Evolutionary conservation across 2,888 invertebrate genomes (phyloP).

Genomic region (Plagodis dolabraria): DNA sequence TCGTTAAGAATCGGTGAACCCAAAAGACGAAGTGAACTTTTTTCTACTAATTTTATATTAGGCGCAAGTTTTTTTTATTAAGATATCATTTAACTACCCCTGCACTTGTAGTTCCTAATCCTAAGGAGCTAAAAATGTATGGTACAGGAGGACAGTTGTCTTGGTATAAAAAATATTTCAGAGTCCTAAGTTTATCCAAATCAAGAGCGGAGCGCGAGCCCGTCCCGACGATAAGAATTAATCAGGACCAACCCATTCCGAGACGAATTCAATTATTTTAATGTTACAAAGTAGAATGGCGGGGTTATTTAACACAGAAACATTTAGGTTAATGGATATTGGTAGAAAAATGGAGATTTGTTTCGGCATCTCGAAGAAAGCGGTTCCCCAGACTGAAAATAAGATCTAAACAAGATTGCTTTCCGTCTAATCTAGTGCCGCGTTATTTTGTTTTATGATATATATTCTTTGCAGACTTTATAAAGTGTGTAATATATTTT

Average conservation of each 20-base stretch:
- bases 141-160: neutral
- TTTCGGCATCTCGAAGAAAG: constrained; percentile 30
- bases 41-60: too few species aligned
- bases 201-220: constrained; percentile 33
- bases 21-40: too few species aligned
- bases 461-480: constrained; percentile 20
- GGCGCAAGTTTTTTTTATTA: too few species aligned
- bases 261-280: constrained; percentile 44
- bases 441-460: constrained; percentile 26
- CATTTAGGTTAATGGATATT: constrained; percentile 44
- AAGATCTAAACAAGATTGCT: constrained; percentile 22
- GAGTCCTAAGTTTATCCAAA: constrained; percentile 35
- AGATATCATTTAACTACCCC: too few species aligned
- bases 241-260: constrained; percentile 42
- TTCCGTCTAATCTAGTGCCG: constrained; percentile 20
- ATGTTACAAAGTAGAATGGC: constrained; percentile 44
- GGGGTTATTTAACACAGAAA: constrained; percentile 44
- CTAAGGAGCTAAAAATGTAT: too few species aligned
- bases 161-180: constrained; percentile 17
- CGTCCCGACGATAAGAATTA: constrained; percentile 41
- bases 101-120: too few species aligned
- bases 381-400: constrained; percentile 20
- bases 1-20: too few species aligned
- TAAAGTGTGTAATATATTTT: constrained; percentile 9
- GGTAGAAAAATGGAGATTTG: constrained; percentile 39